These are phyloP conservation scores for Oreonectes daqikongensis DNA, from an alignment of 2,797 vertebrate genomes.

Conservation along the genomic window DNA sequence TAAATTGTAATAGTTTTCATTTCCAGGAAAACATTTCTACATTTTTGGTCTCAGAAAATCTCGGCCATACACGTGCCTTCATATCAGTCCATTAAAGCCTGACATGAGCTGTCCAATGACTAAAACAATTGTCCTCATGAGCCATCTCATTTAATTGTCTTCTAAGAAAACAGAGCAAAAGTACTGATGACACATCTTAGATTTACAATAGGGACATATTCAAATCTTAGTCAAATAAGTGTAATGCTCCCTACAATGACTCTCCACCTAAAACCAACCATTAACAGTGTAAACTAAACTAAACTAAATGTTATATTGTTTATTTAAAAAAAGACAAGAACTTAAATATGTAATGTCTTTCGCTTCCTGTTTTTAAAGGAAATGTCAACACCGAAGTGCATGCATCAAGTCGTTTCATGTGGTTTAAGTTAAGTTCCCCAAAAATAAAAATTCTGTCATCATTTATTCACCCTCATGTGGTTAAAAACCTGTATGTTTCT, in stretches of 20 bases:
- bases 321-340: neutral
- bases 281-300: neutral
- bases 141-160: neutral
- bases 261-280: neutral
- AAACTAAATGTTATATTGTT: neutral
- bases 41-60: neutral
- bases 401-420: neutral
- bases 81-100: conserved; percentile 10
- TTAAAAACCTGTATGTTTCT: too few species aligned
- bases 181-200: neutral
- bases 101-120: neutral
- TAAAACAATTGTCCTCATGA: neutral
- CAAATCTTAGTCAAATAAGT: neutral
- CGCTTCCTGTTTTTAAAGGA: neutral
- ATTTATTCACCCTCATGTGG: too few species aligned
- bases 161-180: neutral
- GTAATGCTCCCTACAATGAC: neutral
- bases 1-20: conserved; percentile 1
- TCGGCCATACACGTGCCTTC: neutral
- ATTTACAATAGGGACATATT: neutral
- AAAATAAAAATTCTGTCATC: too few species aligned
- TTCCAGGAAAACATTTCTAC: neutral
- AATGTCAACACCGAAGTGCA: neutral
- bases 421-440: neutral
- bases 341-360: neutral